phyloP scores from a whole-genome alignment of 2,113 vertebrate species.

The Tonatia bakeri region DNA sequence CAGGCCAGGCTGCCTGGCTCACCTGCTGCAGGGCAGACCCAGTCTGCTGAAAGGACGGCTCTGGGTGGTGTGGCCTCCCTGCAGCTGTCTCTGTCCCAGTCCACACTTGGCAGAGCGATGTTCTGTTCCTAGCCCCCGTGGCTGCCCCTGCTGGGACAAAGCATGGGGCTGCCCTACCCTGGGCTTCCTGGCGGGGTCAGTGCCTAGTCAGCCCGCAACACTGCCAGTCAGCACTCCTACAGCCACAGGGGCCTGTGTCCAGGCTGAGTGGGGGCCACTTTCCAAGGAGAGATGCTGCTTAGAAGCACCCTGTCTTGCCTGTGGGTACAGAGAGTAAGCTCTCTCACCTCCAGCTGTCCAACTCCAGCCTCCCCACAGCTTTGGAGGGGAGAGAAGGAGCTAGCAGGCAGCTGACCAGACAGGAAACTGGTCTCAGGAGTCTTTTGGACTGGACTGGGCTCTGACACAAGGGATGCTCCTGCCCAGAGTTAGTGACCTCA shows the following conservation, averaged over 20 bases:
- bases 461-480: not conserved
- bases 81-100: not conserved
- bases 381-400: not conserved
- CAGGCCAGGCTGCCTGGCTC: not conserved
- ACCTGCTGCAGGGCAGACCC: too few species aligned
- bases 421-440: not conserved
- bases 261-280: not conserved
- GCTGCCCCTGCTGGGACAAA: not conserved
- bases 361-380: not conserved
- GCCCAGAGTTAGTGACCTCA: not conserved
- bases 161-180: too few species aligned
- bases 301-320: not conserved
- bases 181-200: too few species aligned
- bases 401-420: not conserved
- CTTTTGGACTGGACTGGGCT: not conserved
- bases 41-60: not conserved
- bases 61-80: not conserved
- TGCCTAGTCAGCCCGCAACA: too few species aligned
- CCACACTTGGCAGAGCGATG: not conserved
- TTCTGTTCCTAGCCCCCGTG: not conserved
- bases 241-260: not conserved
- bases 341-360: not conserved
- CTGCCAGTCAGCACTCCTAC: not conserved
- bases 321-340: too few species aligned
- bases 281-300: not conserved